These are phyloP conservation scores for Apodemia hepburni DNA, from an alignment of 2,888 invertebrate genomes.

Conservation along the genomic window DNA sequence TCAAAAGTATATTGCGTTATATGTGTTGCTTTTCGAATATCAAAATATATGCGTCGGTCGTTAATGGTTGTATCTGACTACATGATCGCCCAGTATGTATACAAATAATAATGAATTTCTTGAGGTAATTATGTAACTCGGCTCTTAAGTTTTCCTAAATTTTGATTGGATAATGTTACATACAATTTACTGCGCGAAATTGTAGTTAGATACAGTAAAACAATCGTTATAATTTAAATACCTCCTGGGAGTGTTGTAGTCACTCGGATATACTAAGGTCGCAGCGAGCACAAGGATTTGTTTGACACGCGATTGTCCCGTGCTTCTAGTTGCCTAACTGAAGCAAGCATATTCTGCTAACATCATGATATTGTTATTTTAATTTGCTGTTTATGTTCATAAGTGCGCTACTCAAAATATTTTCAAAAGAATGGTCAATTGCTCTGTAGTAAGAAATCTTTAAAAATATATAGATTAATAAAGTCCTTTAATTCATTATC, in stretches of 20 bases:
- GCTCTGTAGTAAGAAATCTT: neutral
- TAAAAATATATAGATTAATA: neutral
- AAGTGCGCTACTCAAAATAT: constrained; percentile 50
- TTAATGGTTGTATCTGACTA: constrained; percentile 37
- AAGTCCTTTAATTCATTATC: constrained; percentile 25
- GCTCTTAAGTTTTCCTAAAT: too few species aligned
- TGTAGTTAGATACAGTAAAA: constrained; percentile 44
- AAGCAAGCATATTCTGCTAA: constrained; percentile 43
- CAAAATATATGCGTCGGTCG: constrained; percentile 45
- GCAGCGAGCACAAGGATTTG: constrained; percentile 59
- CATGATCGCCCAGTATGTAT: constrained; percentile 46
- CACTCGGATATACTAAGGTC: constrained; percentile 41
- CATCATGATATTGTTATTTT: constrained; percentile 39
- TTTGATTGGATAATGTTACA: too few species aligned
- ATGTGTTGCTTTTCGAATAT: constrained; percentile 59
- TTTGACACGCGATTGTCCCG: constrained; percentile 57
- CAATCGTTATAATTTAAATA: constrained; percentile 54
- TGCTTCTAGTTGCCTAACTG: constrained; percentile 78
- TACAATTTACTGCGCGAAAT: constrained; percentile 33
- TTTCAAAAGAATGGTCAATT: constrained; percentile 13
- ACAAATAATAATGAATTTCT: neutral
- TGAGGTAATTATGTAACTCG: too few species aligned
- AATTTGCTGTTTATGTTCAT: constrained; percentile 59
- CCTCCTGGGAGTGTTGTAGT: constrained; percentile 40
- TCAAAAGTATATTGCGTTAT: constrained; percentile 47